Evolutionary conservation across 2,888 invertebrate genomes (phyloP).

Genomic region (Scaptomyza caliginosa): DNA sequence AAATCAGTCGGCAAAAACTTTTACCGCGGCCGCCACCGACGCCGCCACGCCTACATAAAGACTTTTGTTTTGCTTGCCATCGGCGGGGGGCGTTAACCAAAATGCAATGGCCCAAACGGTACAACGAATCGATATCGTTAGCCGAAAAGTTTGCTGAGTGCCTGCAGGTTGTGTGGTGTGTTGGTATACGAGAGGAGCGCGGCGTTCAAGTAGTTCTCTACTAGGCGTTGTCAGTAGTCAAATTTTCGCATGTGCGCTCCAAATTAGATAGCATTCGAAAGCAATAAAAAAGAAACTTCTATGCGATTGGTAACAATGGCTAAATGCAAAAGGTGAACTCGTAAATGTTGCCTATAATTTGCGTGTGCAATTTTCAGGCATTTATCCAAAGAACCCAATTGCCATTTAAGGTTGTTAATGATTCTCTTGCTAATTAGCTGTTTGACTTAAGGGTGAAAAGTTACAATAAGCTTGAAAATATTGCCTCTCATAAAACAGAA

Average conservation of each 20-base stretch:
- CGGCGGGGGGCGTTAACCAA: constrained; percentile 28
- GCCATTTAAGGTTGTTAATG: background rate
- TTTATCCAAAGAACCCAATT: constrained; percentile 5
- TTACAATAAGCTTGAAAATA: too few relatives aligned
- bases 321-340: background rate
- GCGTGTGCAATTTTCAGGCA: constrained; percentile 15
- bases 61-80: constrained; percentile 31
- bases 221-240: constrained; percentile 66
- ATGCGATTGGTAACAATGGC: constrained; percentile 43
- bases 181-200: background rate
- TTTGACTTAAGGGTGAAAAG: background rate
- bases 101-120: constrained; percentile 44
- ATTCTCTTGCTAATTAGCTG: background rate
- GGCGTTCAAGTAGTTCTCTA: constrained; percentile 11
- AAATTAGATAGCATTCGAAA: constrained; percentile 69
- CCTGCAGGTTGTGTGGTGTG: background rate
- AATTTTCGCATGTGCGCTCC: constrained; percentile 70
- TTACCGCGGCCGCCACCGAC: constrained; percentile 4
- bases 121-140: constrained; percentile 50
- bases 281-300: constrained; percentile 66
- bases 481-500: too few relatives aligned
- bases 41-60: constrained; percentile 47
- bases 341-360: background rate
- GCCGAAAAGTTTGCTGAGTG: constrained; percentile 22
- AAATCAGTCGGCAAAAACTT: constrained; percentile 48